Evolutionary conservation across 2,797 vertebrate species (phyloP).

Genomic region (Danio tinwini): DNA sequence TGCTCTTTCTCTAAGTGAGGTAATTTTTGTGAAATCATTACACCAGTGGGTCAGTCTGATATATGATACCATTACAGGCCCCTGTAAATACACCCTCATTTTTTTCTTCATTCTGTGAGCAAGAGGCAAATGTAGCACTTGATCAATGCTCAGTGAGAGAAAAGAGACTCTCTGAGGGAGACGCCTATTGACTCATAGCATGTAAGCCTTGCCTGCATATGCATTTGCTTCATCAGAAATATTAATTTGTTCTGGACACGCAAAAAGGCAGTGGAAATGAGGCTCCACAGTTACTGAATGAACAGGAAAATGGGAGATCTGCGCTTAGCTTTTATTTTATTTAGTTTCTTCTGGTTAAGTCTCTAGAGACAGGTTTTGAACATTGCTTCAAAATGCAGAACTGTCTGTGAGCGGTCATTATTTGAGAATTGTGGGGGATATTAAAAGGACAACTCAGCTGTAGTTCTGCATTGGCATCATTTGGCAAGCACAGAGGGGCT

Average conservation of each 20-base stretch:
- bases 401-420: constrained; percentile 19
- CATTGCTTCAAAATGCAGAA: not conserved
- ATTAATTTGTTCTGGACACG: constrained; percentile 27
- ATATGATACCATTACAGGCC: constrained; percentile 55
- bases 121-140: constrained; percentile 51
- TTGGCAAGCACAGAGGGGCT: constrained; percentile 1
- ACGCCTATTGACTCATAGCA: constrained; percentile 41
- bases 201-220: constrained; percentile 10
- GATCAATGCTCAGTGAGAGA: constrained; percentile 45
- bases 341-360: constrained; percentile 18
- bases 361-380: constrained; percentile 38
- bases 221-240: constrained; percentile 43
- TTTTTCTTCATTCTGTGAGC: constrained; percentile 28
- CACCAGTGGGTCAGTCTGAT: constrained; percentile 55
- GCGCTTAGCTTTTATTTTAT: constrained; percentile 5
- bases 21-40: constrained; percentile 51
- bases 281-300: constrained; percentile 19
- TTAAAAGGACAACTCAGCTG: constrained; percentile 35
- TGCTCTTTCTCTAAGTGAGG: constrained; percentile 44
- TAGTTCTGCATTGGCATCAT: constrained; percentile 11
- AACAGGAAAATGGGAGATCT: constrained; percentile 27
- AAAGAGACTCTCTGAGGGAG: constrained; percentile 41
- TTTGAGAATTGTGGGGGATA: constrained; percentile 31
- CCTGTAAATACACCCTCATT: constrained; percentile 48
- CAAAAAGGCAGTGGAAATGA: not conserved